phyloP scores from a whole-genome alignment of 2,113 vertebrate genomes.

The Ivindomyrus marchei region DNA sequence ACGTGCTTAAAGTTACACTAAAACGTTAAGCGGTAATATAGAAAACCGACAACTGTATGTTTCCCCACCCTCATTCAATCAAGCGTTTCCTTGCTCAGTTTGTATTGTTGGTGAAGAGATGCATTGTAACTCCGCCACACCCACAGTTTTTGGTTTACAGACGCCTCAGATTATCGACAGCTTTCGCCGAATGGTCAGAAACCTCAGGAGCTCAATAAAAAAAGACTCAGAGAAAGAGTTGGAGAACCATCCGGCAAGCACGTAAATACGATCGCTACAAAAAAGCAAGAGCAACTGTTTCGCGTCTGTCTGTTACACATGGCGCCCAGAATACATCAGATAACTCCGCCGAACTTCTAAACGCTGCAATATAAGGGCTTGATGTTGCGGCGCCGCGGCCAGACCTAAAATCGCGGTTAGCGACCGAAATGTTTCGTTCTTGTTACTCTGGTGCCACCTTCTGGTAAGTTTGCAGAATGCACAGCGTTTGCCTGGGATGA shows the following conservation, averaged over 20 bases:
- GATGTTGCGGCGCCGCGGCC: not conserved
- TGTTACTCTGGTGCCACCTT: constrained; percentile 59
- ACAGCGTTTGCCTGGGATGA: not conserved
- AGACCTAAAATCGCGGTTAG: not conserved
- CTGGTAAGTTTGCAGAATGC: constrained; percentile 23
- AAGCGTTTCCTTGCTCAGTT: not conserved
- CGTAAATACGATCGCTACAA: not conserved
- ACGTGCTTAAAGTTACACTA: not conserved
- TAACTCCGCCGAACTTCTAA: not conserved
- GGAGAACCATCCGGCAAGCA: not conserved
- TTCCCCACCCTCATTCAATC: not conserved
- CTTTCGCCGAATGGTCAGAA: not conserved
- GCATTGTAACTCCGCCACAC: not conserved
- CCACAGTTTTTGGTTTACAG: not conserved
- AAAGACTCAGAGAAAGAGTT: not conserved
- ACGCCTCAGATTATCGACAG: not conserved
- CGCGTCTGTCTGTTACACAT: not conserved
- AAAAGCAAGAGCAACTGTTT: not conserved
- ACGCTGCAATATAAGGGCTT: not conserved
- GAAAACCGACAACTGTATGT: not conserved
- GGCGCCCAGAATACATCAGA: not conserved
- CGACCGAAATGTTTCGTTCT: constrained; percentile 16
- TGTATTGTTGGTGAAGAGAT: not conserved
- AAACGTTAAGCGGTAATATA: not conserved
- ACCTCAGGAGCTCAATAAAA: not conserved